These are phyloP conservation scores for Panopea generosa DNA, from an alignment of 2,888 invertebrate species.

Conservation along the genomic window DNA sequence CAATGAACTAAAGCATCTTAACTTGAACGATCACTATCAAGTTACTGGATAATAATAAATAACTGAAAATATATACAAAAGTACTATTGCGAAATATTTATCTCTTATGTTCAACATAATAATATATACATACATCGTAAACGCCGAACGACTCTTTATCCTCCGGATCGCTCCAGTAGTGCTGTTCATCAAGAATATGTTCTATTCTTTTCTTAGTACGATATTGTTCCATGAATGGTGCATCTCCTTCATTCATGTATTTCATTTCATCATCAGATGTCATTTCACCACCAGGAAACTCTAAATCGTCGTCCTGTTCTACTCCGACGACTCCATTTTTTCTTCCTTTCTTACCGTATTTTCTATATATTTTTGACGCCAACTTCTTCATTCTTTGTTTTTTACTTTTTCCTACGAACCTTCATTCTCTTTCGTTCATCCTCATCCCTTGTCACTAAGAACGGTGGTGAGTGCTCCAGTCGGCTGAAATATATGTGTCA, in stretches of 20 bases:
- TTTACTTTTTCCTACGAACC: slow-evolving; percentile 32
- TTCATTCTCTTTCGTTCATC: slow-evolving; percentile 62
- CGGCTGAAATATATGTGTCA: slow-evolving; percentile 43
- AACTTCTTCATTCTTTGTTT: slow-evolving; percentile 40
- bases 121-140: slow-evolving; percentile 27
- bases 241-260: slow-evolving; percentile 20
- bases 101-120: no score
- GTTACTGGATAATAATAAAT: no score
- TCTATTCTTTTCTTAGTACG: slow-evolving; percentile 67
- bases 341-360: slow-evolving; percentile 4
- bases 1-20: no score
- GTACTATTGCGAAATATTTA: no score
- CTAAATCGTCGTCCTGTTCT: slow-evolving; percentile 11
- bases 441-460: slow-evolving; percentile 59
- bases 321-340: slow-evolving; percentile 4
- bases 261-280: slow-evolving; percentile 31
- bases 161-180: slow-evolving; percentile 63
- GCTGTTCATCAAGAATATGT: slow-evolving; percentile 66
- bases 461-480: slow-evolving; percentile 58
- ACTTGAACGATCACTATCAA: no score
- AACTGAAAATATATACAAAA: no score
- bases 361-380: slow-evolving; percentile 24
- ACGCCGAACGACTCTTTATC: slow-evolving; percentile 32
- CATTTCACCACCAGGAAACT: slow-evolving; percentile 8
- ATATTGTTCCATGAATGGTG: slow-evolving; percentile 67